phyloP scores from a whole-genome alignment of 2,797 vertebrate species.

The Notamacropus eugenii region DNA sequence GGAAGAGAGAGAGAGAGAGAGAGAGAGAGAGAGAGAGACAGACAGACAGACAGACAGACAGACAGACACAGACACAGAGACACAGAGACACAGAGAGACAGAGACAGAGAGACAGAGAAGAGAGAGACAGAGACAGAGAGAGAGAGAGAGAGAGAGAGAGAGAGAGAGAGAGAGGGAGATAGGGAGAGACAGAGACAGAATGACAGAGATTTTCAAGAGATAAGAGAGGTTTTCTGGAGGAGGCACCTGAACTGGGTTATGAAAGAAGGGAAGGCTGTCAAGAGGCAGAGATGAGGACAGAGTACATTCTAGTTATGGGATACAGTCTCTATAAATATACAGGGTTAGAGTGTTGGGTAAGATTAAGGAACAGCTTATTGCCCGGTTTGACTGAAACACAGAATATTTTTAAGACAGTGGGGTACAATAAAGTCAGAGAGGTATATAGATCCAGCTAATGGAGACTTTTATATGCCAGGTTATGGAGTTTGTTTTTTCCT shows the following conservation, averaged over 20 bases:
- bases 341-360: background rate
- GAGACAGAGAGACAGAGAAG: too few relatives aligned
- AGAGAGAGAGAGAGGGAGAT: too few relatives aligned
- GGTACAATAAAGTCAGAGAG: background rate
- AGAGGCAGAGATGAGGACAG: background rate
- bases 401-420: background rate
- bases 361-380: background rate
- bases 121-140: too few relatives aligned
- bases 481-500: background rate
- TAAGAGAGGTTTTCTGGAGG: background rate
- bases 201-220: background rate
- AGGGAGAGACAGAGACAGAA: too few relatives aligned
- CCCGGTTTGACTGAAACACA: background rate
- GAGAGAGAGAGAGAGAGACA: background rate
- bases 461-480: background rate
- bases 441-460: background rate
- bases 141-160: too few relatives aligned
- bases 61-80: too few relatives aligned
- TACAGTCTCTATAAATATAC: background rate
- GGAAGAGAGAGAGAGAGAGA: background rate
- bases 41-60: rapidly evolving
- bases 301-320: background rate
- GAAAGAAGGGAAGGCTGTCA: background rate
- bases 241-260: background rate
- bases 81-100: background rate